Evolutionary conservation across 2,113 vertebrate species (phyloP), one percentile per base, ranked within the genome.

Genomic region (Centrocercus urophasianus): DNA sequence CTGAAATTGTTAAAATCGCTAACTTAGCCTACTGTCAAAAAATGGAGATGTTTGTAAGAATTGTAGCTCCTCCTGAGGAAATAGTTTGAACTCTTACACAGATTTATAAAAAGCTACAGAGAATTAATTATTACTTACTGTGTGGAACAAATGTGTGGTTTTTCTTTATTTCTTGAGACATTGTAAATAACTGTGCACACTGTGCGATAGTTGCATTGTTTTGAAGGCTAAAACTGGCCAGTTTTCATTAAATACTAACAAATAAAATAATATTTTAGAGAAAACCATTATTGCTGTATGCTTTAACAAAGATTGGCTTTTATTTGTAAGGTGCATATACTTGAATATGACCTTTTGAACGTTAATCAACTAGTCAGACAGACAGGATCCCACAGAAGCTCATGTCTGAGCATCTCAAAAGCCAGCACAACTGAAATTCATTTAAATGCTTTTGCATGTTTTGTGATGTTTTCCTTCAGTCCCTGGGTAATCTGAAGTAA

Each of bases 371-470:
- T 28, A 50, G 72, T 81, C 76, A 83, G 57, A 77, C 43, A 65
- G 72, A 52, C 52, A 78, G 56, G 87, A 67, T 83, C 76, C 83
- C 47, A 47, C 9, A 3, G 17, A 42, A 65, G 38, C 54, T 76
- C 69, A 54, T 80, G 50, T 3, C 52, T 40, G 28, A 86, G 67
- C 12, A n/a, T 92, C 93, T 93, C 50, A 74, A 82, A 76, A 77
- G 47, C 42, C 47, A 22, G 60, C 8, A 19, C 54, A 89, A 83
- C 83, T 61, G 50, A 64, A 80, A 83, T 66, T 50, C 75, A 40
- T 91, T 80, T 42, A 74, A 92, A 74, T 74, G 38, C n/a, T 89
- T 94, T 76, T 91, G 12, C 10, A 2, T 83, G 19, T 87, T 92
- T 78, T 85, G 45, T 79, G 66, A 61, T 50, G 8, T 67, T 15